Evolutionary conservation across 2,888 invertebrate species (phyloP), one percentile per base, ranked within the genome.

Genomic region (Ophion slaviceki): DNA sequence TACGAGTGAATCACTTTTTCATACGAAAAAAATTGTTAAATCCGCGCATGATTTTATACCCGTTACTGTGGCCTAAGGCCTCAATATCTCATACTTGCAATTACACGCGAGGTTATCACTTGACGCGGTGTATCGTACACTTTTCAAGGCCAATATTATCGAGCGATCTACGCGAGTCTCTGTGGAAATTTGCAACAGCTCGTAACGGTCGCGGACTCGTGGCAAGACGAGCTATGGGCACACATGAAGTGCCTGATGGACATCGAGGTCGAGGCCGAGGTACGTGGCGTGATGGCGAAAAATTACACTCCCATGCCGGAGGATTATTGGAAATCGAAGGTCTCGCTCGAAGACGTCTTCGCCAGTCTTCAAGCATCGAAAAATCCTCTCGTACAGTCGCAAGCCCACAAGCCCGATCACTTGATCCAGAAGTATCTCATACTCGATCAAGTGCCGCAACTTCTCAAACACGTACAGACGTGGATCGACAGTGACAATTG

Each of bases 201-300:
- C n/a, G 93, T 98, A 61, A 95, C 96, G 0, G 96, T 97, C 14
- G 97, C 98, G 86, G 95, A 95, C n/a, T 96, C 96, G 40, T 99
- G 99, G 99, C 96, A 97, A 91, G 99, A 99, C 93, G 95, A 97
- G 86, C 94, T 99, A 40, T 99, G 99, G 99, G 97, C 98, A 1
- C 97, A 98, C 93, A 95, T 98, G 87, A 96, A 96, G 91, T 96
- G 96, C 0, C 96, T 98, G 92, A 96, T 98, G 84, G 98, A 99
- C 92, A 96, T 97, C 17, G 95, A 97, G 87, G 98, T 98, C 0
- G 99, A 99, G 92, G 96, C 96, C 80, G 97, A 97, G 94, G 94
- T 97, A 45, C 94, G 97, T 57, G 95, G 95, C 36, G 95, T 95
- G 83, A 95, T 95, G 88, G 92, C 95, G 40, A 95, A 94, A 89